Evolutionary conservation across 2,113 vertebrate species (phyloP).

Genomic region (Nanorana parkeri): DNA sequence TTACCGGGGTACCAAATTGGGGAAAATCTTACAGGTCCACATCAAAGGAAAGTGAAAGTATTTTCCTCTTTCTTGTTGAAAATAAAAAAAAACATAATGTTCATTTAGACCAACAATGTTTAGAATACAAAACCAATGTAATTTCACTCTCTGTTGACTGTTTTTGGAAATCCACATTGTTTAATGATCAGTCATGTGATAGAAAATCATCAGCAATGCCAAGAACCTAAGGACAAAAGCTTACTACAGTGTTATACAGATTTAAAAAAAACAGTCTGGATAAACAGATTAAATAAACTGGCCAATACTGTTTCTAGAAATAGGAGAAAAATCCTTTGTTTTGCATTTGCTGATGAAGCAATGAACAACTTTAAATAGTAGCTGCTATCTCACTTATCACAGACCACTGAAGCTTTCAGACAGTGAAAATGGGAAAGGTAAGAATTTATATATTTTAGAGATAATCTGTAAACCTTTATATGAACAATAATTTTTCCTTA

Average conservation of each 20-base stretch:
- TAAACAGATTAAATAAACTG: slow-evolving; percentile 45
- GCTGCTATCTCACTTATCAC: neutral
- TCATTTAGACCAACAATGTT: no score
- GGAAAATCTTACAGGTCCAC: no score
- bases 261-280: slow-evolving; percentile 18
- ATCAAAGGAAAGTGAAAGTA: no score
- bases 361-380: slow-evolving; percentile 27
- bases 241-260: slow-evolving; percentile 21
- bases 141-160: neutral
- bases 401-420: slow-evolving; percentile 3
- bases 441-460: slow-evolving; percentile 9
- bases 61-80: no score
- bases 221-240: slow-evolving; percentile 22
- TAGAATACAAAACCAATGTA: no score
- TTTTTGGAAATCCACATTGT: neutral
- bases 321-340: slow-evolving; percentile 20
- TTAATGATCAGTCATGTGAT: neutral
- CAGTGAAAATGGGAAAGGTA: slow-evolving; percentile 50
- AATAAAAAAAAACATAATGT: no score
- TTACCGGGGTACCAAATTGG: no score
- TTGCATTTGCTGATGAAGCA: slow-evolving; percentile 38
- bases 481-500: no score
- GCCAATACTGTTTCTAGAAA: slow-evolving; percentile 1
- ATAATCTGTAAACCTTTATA: no score
- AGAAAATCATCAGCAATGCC: slow-evolving; percentile 12